Evolutionary conservation across 2,888 invertebrate genomes (phyloP).

Genomic region (Auanema freiburgensis): DNA sequence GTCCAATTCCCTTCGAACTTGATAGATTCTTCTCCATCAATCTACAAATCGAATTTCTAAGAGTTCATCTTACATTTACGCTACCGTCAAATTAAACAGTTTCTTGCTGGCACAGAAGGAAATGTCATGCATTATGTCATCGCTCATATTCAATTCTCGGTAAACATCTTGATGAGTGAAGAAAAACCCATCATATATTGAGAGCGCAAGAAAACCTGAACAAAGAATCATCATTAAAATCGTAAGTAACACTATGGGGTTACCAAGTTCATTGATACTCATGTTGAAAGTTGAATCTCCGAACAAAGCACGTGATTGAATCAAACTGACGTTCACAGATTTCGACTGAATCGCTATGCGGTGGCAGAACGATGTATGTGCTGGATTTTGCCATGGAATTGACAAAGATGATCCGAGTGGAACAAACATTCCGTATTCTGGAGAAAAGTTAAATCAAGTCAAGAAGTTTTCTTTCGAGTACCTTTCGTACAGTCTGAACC

Average conservation of each 20-base stretch:
- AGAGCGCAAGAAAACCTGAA: constrained; percentile 48
- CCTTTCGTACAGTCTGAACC: constrained; percentile 59
- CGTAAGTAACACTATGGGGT: neutral
- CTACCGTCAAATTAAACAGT: constrained; percentile 49
- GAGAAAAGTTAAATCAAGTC: constrained; percentile 10
- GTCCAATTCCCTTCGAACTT: constrained; percentile 59
- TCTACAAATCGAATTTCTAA: constrained; percentile 24
- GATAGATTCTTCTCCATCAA: constrained; percentile 52
- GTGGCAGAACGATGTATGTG: constrained; percentile 57
- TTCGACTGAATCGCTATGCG: constrained; percentile 52
- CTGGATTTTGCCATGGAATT: constrained; percentile 63
- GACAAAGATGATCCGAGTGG: constrained; percentile 53
- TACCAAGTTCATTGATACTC: constrained; percentile 46
- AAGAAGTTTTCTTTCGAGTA: too few species aligned
- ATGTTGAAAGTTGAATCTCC: constrained; percentile 60
- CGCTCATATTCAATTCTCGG: constrained; percentile 37
- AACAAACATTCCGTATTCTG: constrained; percentile 61
- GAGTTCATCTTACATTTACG: neutral
- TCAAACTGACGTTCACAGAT: constrained; percentile 43
- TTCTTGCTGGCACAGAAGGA: constrained; percentile 54
- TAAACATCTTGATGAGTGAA: constrained; percentile 50
- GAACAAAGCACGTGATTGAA: constrained; percentile 54
- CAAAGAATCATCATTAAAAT: neutral
- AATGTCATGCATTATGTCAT: constrained; percentile 58
- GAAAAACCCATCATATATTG: constrained; percentile 57